Conservation (phyloP, 2,113 vertebrate genomes). For the rat (Rattus norvegicus) region DNA sequence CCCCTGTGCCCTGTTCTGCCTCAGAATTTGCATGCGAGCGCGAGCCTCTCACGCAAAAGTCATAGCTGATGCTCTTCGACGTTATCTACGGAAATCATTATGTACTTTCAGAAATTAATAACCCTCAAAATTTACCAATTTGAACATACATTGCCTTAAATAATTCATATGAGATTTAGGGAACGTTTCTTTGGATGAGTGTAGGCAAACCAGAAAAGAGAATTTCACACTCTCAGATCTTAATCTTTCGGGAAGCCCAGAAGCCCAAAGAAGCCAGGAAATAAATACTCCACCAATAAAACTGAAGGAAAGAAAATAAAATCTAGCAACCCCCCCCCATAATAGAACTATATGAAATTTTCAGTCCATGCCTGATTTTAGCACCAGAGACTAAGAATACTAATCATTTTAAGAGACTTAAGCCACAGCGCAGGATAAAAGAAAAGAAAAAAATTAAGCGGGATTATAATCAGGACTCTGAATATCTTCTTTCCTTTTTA, state of each 20-base stretch:
- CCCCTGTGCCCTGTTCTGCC: neutral
- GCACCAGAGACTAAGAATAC: slow-evolving; percentile 9
- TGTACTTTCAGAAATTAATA: slow-evolving; percentile 61
- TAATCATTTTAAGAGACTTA: slow-evolving; percentile 56
- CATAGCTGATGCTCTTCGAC: neutral
- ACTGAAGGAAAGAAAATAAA: slow-evolving; percentile 24
- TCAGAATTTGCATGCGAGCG: slow-evolving; percentile 55
- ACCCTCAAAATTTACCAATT: slow-evolving; percentile 40
- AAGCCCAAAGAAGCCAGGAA: neutral
- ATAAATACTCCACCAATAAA: slow-evolving; percentile 50
- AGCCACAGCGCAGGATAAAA: neutral
- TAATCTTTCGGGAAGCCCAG: neutral
- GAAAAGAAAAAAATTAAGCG: neutral
- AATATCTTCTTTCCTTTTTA: neutral
- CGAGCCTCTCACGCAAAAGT: neutral
- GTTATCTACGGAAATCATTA: slow-evolving; percentile 36
- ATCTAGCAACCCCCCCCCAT: slow-evolving; percentile 27
- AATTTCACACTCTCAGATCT: slow-evolving; percentile 36
- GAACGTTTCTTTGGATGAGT: slow-evolving; percentile 8
- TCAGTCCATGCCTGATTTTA: slow-evolving; percentile 50
- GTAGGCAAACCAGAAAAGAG: neutral
- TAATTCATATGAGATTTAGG: slow-evolving; percentile 25
- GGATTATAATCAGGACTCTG: neutral
- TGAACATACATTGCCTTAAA: neutral
- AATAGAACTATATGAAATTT: neutral